Percentiles rank a stretch among this genome's conserved stretches.
phyloP scores from a whole-genome alignment of 2,113 vertebrate species.

The Antechinus flavipes region DNA sequence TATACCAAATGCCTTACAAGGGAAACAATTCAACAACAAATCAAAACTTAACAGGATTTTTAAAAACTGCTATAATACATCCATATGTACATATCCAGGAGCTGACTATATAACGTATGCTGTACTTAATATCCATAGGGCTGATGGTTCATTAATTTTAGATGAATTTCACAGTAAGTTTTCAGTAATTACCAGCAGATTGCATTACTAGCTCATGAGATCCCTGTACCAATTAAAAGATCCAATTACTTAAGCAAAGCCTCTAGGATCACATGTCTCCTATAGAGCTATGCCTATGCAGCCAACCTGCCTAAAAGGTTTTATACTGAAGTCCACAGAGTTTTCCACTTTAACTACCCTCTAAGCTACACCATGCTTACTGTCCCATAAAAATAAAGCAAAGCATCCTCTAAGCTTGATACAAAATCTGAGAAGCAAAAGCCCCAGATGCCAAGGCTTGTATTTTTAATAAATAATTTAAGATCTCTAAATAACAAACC shows the following conservation, averaged over 20 bases:
- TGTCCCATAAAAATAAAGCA: neutral
- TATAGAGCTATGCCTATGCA: neutral
- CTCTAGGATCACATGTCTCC: constrained; percentile 32
- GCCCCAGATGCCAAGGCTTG: neutral
- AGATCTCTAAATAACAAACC: neutral
- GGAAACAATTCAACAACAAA: neutral
- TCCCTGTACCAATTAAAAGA: constrained; percentile 51
- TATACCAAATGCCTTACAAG: neutral
- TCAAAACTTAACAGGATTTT: neutral
- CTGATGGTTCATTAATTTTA: constrained; percentile 71
- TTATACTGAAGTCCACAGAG: neutral
- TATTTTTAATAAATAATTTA: neutral
- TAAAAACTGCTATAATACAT: neutral
- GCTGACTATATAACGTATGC: constrained; percentile 14
- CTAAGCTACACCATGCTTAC: neutral
- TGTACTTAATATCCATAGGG: constrained; percentile 73
- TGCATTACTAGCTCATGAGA: constrained; percentile 60
- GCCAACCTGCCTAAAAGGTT: neutral
- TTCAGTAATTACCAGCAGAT: constrained; percentile 75
- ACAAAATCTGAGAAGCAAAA: neutral
- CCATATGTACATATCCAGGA: neutral
- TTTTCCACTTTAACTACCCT: neutral
- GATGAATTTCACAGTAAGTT: constrained; percentile 69
- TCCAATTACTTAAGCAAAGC: constrained; percentile 60
- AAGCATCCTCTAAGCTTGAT: neutral